phyloP scores from a whole-genome alignment of 2,888 invertebrate species.

The Ariolimax columbianus region DNA sequence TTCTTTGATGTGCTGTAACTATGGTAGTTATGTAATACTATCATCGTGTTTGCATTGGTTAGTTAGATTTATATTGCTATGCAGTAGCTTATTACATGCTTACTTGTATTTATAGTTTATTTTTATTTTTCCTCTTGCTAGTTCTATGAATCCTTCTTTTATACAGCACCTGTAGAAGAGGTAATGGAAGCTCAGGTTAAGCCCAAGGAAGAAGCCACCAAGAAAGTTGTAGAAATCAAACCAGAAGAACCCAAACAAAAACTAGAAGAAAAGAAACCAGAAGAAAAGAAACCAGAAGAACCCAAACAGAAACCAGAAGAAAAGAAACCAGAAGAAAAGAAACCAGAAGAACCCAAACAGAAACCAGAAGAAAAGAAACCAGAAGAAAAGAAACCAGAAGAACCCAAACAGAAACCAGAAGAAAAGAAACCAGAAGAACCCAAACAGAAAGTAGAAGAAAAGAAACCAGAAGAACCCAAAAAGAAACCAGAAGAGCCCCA shows the following conservation, averaged over 20 bases:
- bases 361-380: slow-evolving; percentile 18
- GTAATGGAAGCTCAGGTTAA: slow-evolving; percentile 64
- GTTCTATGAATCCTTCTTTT: slow-evolving; percentile 18
- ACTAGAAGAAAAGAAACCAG: slow-evolving; percentile 39
- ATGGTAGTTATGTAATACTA: neutral
- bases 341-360: slow-evolving; percentile 30
- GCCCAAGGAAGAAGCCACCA: slow-evolving; percentile 32
- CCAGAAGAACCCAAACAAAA: slow-evolving; percentile 34
- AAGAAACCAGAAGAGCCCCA: slow-evolving; percentile 37
- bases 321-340: neutral
- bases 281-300: slow-evolving; percentile 33
- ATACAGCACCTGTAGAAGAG: slow-evolving; percentile 58
- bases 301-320: slow-evolving; percentile 1
- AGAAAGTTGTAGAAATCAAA: slow-evolving; percentile 9
- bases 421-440: slow-evolving; percentile 47
- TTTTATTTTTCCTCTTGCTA: neutral
- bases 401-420: slow-evolving; percentile 28
- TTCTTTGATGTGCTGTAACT: neutral
- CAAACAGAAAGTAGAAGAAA: slow-evolving; percentile 48
- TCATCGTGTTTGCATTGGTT: neutral
- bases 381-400: slow-evolving; percentile 45
- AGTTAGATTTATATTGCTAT: neutral
- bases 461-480: slow-evolving; percentile 26
- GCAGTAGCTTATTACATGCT: neutral
- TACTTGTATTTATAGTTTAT: neutral